phyloP scores from a whole-genome alignment of 1,140 invertebrate genomes.

The Lepidurus packardi region DNA sequence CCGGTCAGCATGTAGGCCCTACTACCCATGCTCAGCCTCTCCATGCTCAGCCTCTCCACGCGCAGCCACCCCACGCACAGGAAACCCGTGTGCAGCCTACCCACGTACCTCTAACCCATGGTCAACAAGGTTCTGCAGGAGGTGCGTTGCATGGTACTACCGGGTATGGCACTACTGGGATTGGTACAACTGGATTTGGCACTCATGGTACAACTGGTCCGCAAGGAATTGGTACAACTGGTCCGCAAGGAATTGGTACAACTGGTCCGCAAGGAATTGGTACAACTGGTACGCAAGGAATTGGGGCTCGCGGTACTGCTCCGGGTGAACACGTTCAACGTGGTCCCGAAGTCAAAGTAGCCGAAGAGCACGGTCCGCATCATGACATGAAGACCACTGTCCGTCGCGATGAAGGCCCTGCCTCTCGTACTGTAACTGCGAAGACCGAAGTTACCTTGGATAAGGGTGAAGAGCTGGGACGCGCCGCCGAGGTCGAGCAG shows the following conservation, averaged over 20 bases:
- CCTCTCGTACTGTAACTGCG: neutral
- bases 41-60: neutral
- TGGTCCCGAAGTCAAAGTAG: neutral
- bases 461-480: neutral
- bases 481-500: neutral
- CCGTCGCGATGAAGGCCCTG: neutral
- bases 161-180: neutral
- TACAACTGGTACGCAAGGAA: neutral
- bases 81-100: neutral
- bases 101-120: neutral
- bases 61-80: neutral
- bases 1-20: neutral
- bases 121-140: neutral
- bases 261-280: neutral
- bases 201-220: neutral
- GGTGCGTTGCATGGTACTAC: neutral
- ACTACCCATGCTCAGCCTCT: too few relatives aligned
- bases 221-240: too few relatives aligned
- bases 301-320: neutral
- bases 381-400: slow-evolving; percentile 25
- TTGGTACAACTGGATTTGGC: neutral
- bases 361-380: neutral
- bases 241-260: neutral
- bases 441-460: neutral
- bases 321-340: neutral